These are phyloP conservation scores for Trichomycterus rosablanca DNA, from an alignment of 2,113 vertebrate genomes.

Conservation along the genomic window DNA sequence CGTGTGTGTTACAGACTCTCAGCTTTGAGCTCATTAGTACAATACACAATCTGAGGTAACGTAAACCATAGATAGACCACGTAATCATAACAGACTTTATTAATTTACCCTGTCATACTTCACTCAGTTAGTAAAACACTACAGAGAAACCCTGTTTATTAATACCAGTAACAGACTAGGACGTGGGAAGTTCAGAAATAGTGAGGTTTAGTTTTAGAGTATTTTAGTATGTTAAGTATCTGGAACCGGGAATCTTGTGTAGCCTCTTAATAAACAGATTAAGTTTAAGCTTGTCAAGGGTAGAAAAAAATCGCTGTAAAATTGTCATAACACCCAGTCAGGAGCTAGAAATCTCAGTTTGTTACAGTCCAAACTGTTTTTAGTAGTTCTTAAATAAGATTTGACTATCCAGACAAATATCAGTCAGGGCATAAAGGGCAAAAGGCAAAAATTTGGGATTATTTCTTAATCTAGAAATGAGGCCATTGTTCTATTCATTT, in stretches of 20 bases:
- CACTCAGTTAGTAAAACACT: neutral
- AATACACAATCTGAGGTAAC: constrained; percentile 7
- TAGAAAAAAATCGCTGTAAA: too few relatives aligned
- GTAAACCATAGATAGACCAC: constrained; percentile 15
- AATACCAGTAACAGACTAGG: constrained; percentile 12
- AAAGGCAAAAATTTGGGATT: too few relatives aligned
- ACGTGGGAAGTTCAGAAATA: constrained; percentile 10
- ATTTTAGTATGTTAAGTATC: constrained; percentile 5
- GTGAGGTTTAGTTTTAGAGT: constrained; percentile 6
- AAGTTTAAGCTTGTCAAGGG: too few relatives aligned
- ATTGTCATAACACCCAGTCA: too few relatives aligned
- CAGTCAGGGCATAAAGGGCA: too few relatives aligned
- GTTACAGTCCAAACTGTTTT: too few relatives aligned
- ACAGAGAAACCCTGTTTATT: constrained; percentile 21
- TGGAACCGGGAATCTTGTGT: neutral
- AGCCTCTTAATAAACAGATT: constrained; percentile 1
- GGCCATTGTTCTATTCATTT: too few relatives aligned
- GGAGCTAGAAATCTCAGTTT: too few relatives aligned
- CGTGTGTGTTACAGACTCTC: constrained; percentile 21
- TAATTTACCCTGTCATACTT: constrained; percentile 5
- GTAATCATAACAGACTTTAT: constrained; percentile 22
- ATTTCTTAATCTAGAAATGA: too few relatives aligned
- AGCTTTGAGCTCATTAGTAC: constrained; percentile 18
- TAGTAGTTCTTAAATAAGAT: too few relatives aligned
- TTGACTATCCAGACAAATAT: too few relatives aligned